Conservation (phyloP, 1,140 invertebrate genomes). For the Euura saliciscinereae region DNA sequence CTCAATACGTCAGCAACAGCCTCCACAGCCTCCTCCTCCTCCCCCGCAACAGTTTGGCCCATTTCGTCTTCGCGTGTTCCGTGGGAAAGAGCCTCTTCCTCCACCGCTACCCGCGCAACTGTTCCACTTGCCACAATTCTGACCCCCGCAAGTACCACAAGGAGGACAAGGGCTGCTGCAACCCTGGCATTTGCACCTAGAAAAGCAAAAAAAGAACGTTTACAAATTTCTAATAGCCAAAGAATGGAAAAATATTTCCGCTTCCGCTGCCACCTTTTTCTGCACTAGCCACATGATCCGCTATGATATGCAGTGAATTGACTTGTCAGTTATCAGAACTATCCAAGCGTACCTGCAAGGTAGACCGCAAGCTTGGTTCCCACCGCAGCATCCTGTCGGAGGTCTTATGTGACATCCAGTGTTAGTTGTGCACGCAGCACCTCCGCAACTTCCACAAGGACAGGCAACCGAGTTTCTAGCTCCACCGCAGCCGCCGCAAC, state of each 20-base stretch:
- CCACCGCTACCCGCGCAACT: conserved; percentile 25
- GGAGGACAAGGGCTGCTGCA: conserved; percentile 17
- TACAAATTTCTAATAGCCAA: too few relatives aligned
- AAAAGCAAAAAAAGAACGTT: background rate
- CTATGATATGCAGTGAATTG: background rate
- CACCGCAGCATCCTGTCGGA: conserved; percentile 20
- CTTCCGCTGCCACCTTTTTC: too few relatives aligned
- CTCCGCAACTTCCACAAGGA: conserved; percentile 26
- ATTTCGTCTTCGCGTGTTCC: conserved; percentile 28
- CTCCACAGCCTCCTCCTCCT: conserved; percentile 23
- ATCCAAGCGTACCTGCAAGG: conserved; percentile 16
- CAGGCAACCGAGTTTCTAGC: conserved; percentile 6
- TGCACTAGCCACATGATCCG: too few relatives aligned
- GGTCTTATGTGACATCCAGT: background rate
- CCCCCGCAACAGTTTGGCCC: conserved; percentile 30
- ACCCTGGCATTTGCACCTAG: conserved; percentile 25
- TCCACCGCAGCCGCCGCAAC: background rate
- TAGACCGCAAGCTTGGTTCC: conserved; percentile 10
- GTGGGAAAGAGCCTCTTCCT: conserved; percentile 29
- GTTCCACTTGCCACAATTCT: conserved; percentile 34
- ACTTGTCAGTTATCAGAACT: background rate
- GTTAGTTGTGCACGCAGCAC: conserved; percentile 21
- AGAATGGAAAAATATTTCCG: too few relatives aligned
- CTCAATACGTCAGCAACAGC: conserved; percentile 26
- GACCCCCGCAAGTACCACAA: conserved; percentile 29